Evolutionary conservation across 2,113 vertebrate genomes (phyloP).

Genomic region (Lepidothrix coronata): DNA sequence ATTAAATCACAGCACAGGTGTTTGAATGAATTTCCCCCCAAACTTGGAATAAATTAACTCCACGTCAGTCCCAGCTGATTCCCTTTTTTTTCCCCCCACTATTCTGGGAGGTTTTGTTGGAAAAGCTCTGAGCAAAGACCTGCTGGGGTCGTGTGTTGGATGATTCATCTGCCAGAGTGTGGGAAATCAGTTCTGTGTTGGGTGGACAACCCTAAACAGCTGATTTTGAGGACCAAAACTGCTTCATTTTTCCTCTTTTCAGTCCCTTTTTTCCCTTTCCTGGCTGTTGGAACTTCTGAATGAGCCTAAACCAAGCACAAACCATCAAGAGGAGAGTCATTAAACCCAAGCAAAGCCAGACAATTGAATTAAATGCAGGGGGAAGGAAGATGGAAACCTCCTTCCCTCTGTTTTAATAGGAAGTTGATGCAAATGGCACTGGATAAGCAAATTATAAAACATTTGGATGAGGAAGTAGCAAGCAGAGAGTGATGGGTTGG

Average conservation of each 20-base stretch:
- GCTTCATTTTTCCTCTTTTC: rapidly evolving
- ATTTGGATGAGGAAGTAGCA: slow-evolving; percentile 42
- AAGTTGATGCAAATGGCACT: slow-evolving; percentile 35
- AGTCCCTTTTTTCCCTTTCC: not conserved
- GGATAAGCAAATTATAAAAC: slow-evolving; percentile 41
- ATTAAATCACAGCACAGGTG: not conserved
- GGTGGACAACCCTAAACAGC: not conserved
- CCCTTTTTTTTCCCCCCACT: too few species aligned
- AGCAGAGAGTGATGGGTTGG: slow-evolving; percentile 9
- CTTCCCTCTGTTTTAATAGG: not conserved
- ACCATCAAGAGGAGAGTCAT: not conserved
- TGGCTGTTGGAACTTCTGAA: not conserved
- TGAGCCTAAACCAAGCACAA: not conserved
- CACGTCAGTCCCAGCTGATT: not conserved
- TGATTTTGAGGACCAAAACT: not conserved
- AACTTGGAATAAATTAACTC: not conserved
- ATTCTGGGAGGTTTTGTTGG: not conserved
- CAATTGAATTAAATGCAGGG: slow-evolving; percentile 57
- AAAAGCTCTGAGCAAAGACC: not conserved
- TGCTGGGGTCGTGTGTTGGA: not conserved
- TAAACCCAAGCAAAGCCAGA: not conserved
- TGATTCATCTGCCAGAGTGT: not conserved
- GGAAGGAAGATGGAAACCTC: slow-evolving; percentile 23
- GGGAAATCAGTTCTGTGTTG: not conserved
- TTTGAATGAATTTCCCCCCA: not conserved